These are phyloP conservation scores for Escarpia spicata DNA, from an alignment of 2,888 invertebrate species.

Conservation along the genomic window DNA sequence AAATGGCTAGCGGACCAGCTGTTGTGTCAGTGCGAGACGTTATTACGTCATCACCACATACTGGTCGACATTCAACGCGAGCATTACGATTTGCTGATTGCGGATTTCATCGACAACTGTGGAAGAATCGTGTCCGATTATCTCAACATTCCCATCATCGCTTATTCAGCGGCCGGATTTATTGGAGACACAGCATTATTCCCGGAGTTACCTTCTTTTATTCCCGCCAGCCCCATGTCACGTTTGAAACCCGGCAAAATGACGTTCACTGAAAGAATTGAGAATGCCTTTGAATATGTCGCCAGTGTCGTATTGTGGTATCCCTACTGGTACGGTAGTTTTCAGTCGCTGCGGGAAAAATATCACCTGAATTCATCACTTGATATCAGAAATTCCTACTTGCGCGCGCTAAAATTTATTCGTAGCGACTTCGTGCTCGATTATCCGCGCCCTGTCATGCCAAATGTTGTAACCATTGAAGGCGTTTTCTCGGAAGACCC, in stretches of 20 bases:
- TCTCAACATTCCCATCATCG: conserved; percentile 39
- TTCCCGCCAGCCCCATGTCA: too few relatives aligned
- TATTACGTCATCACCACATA: conserved; percentile 30
- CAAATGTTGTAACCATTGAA: conserved; percentile 41
- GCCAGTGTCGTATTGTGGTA: too few relatives aligned
- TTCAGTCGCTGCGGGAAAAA: conserved; percentile 31
- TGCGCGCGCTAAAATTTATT: conserved; percentile 38
- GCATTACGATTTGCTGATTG: conserved; percentile 37
- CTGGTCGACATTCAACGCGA: conserved; percentile 33
- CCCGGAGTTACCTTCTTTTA: too few relatives aligned
- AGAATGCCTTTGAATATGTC: conserved; percentile 31
- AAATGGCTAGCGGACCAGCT: conserved; percentile 33
- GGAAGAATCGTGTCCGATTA: conserved; percentile 39
- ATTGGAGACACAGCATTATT: too few relatives aligned
- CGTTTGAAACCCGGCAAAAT: conserved; percentile 33
- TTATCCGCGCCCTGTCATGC: conserved; percentile 42
- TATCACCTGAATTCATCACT: conserved; percentile 36
- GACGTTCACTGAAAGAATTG: conserved; percentile 37
- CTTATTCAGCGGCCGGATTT: conserved; percentile 35
- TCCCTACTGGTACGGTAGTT: too few relatives aligned
- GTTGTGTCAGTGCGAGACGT: conserved; percentile 36
- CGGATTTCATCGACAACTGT: conserved; percentile 43
- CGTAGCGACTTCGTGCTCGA: conserved; percentile 43
- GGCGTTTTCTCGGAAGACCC: conserved; percentile 33
- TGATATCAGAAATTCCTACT: conserved; percentile 36